phyloP scores from a whole-genome alignment of 2,797 vertebrate genomes.

The Pitangus sulphuratus region DNA sequence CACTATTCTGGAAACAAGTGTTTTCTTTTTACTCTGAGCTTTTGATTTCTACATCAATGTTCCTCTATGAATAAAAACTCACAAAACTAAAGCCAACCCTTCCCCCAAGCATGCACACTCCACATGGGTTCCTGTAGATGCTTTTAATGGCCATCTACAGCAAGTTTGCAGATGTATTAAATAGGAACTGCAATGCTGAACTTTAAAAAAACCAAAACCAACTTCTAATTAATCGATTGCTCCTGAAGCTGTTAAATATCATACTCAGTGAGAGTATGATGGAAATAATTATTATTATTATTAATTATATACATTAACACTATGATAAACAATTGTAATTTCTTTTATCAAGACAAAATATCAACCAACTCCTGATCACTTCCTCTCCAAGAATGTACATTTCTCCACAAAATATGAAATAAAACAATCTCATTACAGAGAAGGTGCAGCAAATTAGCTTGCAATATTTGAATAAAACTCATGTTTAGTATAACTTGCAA shows the following conservation, averaged over 20 bases:
- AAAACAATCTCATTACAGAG: background rate
- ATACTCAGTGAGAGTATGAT: background rate
- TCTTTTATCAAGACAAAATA: background rate
- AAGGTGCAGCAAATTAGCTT: background rate
- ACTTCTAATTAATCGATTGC: background rate
- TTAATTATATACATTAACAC: background rate
- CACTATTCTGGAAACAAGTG: slow-evolving; percentile 73
- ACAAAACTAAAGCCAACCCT: background rate
- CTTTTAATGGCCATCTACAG: slow-evolving; percentile 60
- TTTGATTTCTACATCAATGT: slow-evolving; percentile 73
- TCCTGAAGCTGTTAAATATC: background rate
- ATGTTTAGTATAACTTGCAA: background rate
- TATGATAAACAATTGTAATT: background rate
- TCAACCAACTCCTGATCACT: background rate
- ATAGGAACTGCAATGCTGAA: slow-evolving; percentile 53
- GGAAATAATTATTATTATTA: background rate
- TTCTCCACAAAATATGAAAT: background rate
- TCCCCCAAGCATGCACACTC: slow-evolving; percentile 30
- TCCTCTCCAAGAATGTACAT: background rate
- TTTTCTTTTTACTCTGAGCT: slow-evolving; percentile 75
- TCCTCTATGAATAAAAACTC: slow-evolving; percentile 71
- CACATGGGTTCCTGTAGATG: slow-evolving; percentile 61
- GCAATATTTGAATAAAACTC: background rate
- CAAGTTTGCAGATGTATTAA: slow-evolving; percentile 61
- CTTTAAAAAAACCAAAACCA: background rate